These are phyloP conservation scores for Pongo abelii DNA, from an alignment of 2,113 vertebrate species.

Conservation along the genomic window DNA sequence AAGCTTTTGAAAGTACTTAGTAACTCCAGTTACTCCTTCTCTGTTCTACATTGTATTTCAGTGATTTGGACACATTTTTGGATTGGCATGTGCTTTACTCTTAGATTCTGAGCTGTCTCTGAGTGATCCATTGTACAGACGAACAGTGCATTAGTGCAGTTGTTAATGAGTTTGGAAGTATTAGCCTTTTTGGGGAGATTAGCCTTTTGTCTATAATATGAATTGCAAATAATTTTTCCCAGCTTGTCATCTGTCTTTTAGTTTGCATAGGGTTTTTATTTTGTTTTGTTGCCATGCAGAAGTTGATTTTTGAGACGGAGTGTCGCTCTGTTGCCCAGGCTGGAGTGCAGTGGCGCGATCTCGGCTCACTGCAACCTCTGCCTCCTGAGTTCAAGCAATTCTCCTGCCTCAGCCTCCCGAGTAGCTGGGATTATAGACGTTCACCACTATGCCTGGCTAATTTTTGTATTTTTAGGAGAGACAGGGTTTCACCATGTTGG, in stretches of 20 bases:
- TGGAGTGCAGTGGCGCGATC: too few relatives aligned
- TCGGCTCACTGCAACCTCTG: too few relatives aligned
- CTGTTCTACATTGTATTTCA: neutral
- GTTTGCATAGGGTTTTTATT: neutral
- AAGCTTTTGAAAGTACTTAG: neutral
- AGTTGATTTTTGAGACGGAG: neutral
- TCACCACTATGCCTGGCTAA: too few relatives aligned
- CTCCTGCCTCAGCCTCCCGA: too few relatives aligned
- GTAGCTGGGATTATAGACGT: too few relatives aligned
- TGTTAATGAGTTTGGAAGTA: neutral
- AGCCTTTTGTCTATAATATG: neutral
- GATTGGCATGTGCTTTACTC: neutral
- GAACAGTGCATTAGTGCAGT: neutral
- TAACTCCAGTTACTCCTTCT: neutral
- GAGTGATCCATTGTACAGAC: neutral
- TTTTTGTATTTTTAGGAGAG: too few relatives aligned
- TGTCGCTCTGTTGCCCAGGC: too few relatives aligned
- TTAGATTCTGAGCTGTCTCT: neutral
- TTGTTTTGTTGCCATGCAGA: neutral
- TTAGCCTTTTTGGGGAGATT: neutral
- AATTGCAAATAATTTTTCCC: neutral
- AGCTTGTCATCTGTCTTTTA: neutral
- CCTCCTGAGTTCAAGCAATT: too few relatives aligned
- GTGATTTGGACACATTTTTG: neutral
- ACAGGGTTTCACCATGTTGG: too few relatives aligned